phyloP scores from a whole-genome alignment of 2,888 invertebrate genomes.

The Synanthedon vespiformis region DNA sequence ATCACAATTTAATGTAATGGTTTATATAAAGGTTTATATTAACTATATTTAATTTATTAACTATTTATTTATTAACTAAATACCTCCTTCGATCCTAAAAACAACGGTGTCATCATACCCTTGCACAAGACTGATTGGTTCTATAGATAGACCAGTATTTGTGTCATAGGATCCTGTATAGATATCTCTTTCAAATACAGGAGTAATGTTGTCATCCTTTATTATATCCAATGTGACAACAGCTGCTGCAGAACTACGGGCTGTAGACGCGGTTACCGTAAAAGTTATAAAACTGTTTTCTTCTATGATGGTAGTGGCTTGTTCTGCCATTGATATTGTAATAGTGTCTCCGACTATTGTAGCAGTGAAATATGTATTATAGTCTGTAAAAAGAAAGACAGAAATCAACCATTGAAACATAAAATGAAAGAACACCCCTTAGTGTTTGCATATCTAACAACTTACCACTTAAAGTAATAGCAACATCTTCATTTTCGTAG shows the following conservation, averaged over 20 bases:
- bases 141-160: conserved; percentile 22
- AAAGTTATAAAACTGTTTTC: conserved; percentile 32
- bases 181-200: conserved; percentile 30
- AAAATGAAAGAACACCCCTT: neutral
- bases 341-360: conserved; percentile 21
- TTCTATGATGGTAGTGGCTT: conserved; percentile 23
- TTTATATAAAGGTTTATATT: too few species aligned
- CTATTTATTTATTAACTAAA: neutral
- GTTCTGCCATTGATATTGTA: conserved; percentile 25
- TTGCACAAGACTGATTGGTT: conserved; percentile 28
- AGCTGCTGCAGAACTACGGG: conserved; percentile 20
- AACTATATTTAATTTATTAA: too few species aligned
- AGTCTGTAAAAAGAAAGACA: conserved; percentile 22
- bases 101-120: conserved; percentile 38
- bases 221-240: conserved; percentile 39
- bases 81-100: conserved; percentile 37
- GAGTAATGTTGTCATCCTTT: conserved; percentile 39
- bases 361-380: conserved; percentile 23
- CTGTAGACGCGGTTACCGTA: conserved; percentile 26
- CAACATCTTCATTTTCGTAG: conserved; percentile 19
- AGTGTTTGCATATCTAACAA: neutral
- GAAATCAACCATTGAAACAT: neutral
- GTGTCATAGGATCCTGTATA: conserved; percentile 33
- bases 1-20: too few species aligned
- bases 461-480: conserved; percentile 14